Percentiles rank a stretch among this genome's conserved stretches.
Conservation (phyloP, 2,888 invertebrate species). For the Polyploca ridens region DNA sequence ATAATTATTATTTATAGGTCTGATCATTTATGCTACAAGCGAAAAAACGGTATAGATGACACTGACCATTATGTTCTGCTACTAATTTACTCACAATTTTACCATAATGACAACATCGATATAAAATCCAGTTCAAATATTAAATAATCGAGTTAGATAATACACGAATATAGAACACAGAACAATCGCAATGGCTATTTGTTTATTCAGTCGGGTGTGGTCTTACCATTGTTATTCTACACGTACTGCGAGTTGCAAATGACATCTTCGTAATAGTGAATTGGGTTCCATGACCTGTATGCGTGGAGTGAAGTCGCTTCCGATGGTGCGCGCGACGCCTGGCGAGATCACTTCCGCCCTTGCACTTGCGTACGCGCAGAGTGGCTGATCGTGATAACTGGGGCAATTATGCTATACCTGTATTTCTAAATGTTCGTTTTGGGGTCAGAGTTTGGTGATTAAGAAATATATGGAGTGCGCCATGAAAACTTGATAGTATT, state of each 20-base stretch:
- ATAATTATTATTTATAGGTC: no score
- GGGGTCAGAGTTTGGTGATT: conserved; percentile 3
- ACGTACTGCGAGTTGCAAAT: conserved; percentile 57
- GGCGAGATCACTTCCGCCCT: conserved; percentile 70
- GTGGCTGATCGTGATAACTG: conserved; percentile 56
- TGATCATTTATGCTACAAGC: no score
- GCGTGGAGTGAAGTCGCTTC: conserved; percentile 51
- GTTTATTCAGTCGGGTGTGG: conserved; percentile 62
- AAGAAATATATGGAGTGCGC: background rate
- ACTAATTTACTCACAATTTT: background rate
- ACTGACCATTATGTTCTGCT: background rate
- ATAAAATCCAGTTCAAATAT: conserved; percentile 15
- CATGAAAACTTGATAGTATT: no score
- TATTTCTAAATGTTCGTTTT: conserved; percentile 17
- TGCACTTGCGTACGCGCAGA: conserved; percentile 49
- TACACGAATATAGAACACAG: conserved; percentile 47
- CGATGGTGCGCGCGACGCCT: conserved; percentile 54
- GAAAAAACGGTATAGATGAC: no score
- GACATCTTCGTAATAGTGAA: conserved; percentile 61
- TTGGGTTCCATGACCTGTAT: conserved; percentile 71
- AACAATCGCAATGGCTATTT: conserved; percentile 57
- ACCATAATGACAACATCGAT: background rate
- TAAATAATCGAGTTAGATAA: conserved; percentile 49
- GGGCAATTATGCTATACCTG: conserved; percentile 38
- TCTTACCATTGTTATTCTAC: conserved; percentile 57